phyloP scores from a whole-genome alignment of 2,797 vertebrate genomes.

The Rhinella marina region DNA sequence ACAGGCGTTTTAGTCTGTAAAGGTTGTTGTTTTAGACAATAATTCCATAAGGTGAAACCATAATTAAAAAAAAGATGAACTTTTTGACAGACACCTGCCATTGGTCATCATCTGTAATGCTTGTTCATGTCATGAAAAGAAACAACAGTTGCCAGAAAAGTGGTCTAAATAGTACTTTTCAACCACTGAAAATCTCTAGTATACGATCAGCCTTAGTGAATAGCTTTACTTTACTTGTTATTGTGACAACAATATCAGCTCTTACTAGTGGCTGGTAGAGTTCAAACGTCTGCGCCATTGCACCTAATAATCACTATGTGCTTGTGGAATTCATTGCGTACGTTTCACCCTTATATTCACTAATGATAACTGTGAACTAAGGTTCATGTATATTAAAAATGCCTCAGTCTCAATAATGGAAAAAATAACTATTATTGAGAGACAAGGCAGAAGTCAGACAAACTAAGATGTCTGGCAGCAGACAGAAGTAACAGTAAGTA shows the following conservation, averaged over 20 bases:
- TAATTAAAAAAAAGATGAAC: no score
- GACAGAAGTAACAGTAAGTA: not conserved
- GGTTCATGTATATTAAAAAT: constrained; percentile 1
- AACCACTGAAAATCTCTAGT: not conserved
- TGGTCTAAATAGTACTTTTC: no score
- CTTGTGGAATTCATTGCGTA: not conserved
- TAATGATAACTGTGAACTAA: constrained; percentile 15
- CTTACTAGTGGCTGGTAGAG: not conserved
- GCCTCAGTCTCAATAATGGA: not conserved
- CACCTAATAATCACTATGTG: constrained; percentile 16
- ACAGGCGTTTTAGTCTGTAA: no score
- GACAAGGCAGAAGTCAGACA: constrained; percentile 5
- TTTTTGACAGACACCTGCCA: no score
- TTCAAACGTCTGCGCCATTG: not conserved
- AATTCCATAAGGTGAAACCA: no score
- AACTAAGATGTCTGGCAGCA: constrained; percentile 22
- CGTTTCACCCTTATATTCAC: not conserved
- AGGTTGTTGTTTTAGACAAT: no score
- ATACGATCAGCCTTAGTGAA: no score
- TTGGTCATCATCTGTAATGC: no score
- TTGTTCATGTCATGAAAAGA: no score
- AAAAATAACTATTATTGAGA: not conserved
- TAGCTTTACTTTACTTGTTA: not conserved
- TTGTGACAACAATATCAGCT: not conserved
- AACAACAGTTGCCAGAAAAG: no score